A percentile compares a stretch with the other conserved stretches of the same genome.
phyloP scores from a whole-genome alignment of 2,888 invertebrate species.

The Chesias legatella region DNA sequence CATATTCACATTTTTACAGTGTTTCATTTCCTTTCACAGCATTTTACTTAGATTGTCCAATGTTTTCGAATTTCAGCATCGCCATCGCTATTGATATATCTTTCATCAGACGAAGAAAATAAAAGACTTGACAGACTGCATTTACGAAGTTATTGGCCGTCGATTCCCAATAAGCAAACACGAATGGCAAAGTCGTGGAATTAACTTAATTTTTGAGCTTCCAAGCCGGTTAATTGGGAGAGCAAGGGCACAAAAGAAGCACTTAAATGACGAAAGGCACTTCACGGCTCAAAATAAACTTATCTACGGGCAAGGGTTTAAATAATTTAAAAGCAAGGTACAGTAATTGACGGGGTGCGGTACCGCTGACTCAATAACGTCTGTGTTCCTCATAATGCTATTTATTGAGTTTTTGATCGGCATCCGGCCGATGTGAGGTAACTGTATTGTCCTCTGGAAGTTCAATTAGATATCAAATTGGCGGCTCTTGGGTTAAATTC shows the following conservation, averaged over 20 bases:
- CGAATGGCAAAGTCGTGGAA: conserved; percentile 61
- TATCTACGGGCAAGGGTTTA: conserved; percentile 79
- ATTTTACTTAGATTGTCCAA: no score
- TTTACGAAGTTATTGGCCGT: conserved; percentile 63
- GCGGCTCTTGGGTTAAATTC: no score
- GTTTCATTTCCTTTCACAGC: no score
- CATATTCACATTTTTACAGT: no score
- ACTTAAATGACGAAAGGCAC: conserved; percentile 72
- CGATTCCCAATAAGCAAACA: conserved; percentile 75
- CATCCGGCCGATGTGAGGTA: conserved; percentile 38
- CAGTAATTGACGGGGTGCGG: conserved; percentile 68
- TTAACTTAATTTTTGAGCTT: conserved; percentile 81
- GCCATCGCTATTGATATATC: no score
- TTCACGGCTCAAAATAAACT: conserved; percentile 78
- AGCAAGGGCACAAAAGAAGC: conserved; percentile 77
- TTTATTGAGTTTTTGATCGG: conserved; percentile 67
- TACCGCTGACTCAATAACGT: conserved; percentile 70
- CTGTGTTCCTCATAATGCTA: conserved; percentile 63
- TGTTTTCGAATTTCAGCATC: no score
- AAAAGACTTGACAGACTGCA: conserved; percentile 40
- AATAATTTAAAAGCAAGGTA: conserved; percentile 64
- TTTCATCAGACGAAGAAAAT: background rate
- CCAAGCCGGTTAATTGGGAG: conserved; percentile 70
- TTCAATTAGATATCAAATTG: background rate
- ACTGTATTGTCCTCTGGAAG: conserved; percentile 8